Evolutionary conservation across 2,888 invertebrate genomes (phyloP).

Genomic region (Bedellia somnulentella): DNA sequence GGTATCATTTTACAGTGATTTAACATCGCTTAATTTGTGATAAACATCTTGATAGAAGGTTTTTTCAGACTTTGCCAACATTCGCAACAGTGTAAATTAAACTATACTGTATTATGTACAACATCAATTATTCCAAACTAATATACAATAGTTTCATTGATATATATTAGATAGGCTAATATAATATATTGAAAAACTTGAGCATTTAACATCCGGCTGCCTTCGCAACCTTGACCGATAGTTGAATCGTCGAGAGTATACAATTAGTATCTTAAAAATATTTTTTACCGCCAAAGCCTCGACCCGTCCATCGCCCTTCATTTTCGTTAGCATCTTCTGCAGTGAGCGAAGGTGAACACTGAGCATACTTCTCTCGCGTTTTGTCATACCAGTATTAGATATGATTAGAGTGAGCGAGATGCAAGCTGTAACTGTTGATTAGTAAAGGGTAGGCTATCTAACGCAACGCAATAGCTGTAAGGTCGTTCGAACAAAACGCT

Average conservation of each 20-base stretch:
- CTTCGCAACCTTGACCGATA: conserved; percentile 15
- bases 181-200: no score
- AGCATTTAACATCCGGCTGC: conserved; percentile 6
- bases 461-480: conserved; percentile 41
- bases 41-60: no score
- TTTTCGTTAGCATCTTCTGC: conserved; percentile 53
- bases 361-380: conserved; percentile 27
- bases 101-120: no score
- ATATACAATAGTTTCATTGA: no score
- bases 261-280: conserved; percentile 31
- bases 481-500: conserved; percentile 54
- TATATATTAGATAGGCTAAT: no score
- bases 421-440: conserved; percentile 36
- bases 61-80: no score
- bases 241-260: conserved; percentile 21
- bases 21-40: no score
- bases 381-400: conserved; percentile 20
- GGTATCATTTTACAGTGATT: no score
- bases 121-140: no score
- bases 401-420: conserved; percentile 34
- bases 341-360: conserved; percentile 39
- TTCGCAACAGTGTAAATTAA: no score
- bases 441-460: conserved; percentile 20
- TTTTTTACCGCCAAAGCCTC: conserved; percentile 43
- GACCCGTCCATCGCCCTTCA: conserved; percentile 49